Percentiles rank a stretch among this genome's conserved stretches.
phyloP scores from a whole-genome alignment of 1,140 invertebrate species.

The Drosophila seguyi region DNA sequence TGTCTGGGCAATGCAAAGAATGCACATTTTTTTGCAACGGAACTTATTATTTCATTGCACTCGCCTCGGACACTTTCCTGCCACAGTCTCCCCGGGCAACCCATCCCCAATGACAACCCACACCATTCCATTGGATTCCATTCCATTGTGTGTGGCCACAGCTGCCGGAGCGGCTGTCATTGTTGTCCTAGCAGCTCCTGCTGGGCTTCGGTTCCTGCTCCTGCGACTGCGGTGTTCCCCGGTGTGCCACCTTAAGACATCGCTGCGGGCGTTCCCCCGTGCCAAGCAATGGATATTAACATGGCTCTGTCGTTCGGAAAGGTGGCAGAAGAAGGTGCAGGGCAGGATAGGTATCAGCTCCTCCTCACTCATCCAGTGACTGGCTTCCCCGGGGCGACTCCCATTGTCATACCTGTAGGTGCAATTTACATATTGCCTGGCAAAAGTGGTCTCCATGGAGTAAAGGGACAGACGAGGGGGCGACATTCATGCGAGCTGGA shows the following conservation, averaged over 20 bases:
- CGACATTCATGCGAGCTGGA: not conserved
- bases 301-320: slow-evolving; percentile 1
- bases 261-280: slow-evolving; percentile 23
- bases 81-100: not conserved
- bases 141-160: slow-evolving; percentile 22
- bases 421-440: slow-evolving; percentile 59
- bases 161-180: slow-evolving; percentile 22
- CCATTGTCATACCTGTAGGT: slow-evolving; percentile 66
- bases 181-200: slow-evolving; percentile 40
- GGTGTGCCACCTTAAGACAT: slow-evolving; percentile 37
- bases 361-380: not conserved
- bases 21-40: slow-evolving; percentile 65
- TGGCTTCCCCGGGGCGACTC: slow-evolving; percentile 36
- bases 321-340: not conserved
- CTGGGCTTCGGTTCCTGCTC: slow-evolving; percentile 1
- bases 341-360: not conserved
- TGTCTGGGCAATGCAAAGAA: slow-evolving; percentile 56
- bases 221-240: slow-evolving; percentile 10
- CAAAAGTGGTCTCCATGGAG: slow-evolving; percentile 10
- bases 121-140: not conserved
- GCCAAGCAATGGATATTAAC: slow-evolving; percentile 32
- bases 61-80: slow-evolving; percentile 11
- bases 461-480: not conserved
- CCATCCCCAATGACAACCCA: not conserved
- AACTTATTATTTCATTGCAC: slow-evolving; percentile 71